Evolutionary conservation across 2,113 vertebrate genomes (phyloP), one percentile per base, ranked within the genome.

Genomic region (Astur gentilis): DNA sequence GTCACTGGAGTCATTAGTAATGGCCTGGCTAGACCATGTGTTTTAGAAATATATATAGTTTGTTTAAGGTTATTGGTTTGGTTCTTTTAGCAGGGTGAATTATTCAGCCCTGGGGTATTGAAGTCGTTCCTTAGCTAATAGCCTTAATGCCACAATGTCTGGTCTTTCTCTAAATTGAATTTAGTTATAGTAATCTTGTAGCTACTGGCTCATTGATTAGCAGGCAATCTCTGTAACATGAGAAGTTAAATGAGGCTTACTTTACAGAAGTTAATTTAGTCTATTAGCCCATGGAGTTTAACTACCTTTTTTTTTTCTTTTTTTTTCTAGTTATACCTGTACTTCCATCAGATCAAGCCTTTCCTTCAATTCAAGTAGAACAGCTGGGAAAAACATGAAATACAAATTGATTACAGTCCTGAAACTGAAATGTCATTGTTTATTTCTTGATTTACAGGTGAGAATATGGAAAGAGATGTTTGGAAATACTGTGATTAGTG

Each of bases 381-480:
- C 91, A 71, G 96, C 98, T 1, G 99, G 99, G n/a, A 95, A 98
- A 79, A 98, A 96, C 69, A 98, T 99, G 98, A 99, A 93, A 73
- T 96, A 94, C 72, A 99, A 99, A 95, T 96, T 99, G 55, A 90
- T 98, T 75, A 72, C 89, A 1, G 94, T 99, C 87, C 95, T 99
- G 65, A 97, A 98, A 94, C 98, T 99, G 73, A 99, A 99, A 95
- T 99, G 98, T 70, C 99, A 99, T 15, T 7, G 94, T 50, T 95
- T 99, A 50, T 98, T 99, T 55, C 93, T 99, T 90, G 99, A 99
- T 94, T 94, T 99, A 71, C 98, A 98, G 98, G 99, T 99, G 42
- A 61, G 98, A 60, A n/a, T 38, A 40, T 36, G 15, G 44, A 93
- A 87, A 77, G 15, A 4, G 21, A 38, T 87, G 13, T 72, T 87